Percentiles rank a stretch among this genome's conserved stretches.
Conservation (phyloP, 2,797 vertebrate species). For the Streptopelia turtur region DNA sequence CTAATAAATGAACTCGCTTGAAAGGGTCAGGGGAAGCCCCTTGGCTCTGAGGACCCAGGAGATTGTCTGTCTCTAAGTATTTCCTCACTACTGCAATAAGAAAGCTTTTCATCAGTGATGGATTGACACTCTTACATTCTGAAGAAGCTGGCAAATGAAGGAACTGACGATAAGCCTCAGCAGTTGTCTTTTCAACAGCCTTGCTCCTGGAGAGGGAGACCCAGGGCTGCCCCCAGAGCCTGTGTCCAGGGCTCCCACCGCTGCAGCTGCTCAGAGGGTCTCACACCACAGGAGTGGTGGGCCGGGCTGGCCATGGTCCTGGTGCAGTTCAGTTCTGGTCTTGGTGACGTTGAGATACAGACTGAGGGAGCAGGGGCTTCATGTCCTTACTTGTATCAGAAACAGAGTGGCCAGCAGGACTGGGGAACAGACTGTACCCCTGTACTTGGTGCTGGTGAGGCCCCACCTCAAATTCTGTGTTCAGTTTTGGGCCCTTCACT, state of each 20-base stretch:
- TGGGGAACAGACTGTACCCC: too few relatives aligned
- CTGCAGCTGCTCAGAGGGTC: neutral
- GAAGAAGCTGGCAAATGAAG: neutral
- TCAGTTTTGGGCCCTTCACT: too few relatives aligned
- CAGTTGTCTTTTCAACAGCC: neutral
- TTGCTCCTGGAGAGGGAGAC: neutral
- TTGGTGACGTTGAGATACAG: neutral
- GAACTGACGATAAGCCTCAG: neutral
- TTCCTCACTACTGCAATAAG: neutral
- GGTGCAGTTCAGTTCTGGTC: neutral
- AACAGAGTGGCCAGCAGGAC: too few relatives aligned
- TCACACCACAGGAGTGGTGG: fast-evolving
- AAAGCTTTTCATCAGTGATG: neutral
- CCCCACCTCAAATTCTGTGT: too few relatives aligned
- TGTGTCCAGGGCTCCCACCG: fast-evolving
- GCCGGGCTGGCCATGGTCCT: neutral
- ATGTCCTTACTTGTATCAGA: neutral
- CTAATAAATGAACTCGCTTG: neutral
- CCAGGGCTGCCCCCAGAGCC: neutral
- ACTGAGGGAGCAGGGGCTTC: neutral
- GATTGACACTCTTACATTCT: neutral
- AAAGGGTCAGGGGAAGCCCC: neutral
- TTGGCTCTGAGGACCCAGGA: neutral
- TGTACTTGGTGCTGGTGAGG: too few relatives aligned
- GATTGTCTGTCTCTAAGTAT: neutral